Base-by-base conservation (phyloP, 2,888 invertebrate genomes). In the Netelia melanura region DNA sequence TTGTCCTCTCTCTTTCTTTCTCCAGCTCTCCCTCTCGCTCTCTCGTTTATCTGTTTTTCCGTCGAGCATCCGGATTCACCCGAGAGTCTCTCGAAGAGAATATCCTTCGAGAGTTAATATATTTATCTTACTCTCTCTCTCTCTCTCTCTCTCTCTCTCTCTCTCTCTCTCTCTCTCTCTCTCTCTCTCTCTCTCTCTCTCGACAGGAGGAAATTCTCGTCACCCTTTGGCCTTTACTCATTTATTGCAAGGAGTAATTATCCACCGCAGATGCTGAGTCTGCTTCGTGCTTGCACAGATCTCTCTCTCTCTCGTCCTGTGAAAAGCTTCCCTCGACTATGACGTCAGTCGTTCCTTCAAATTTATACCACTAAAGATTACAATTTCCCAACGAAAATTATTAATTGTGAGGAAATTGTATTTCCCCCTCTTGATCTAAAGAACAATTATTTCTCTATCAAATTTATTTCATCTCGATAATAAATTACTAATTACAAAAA, bases 61-160 rank as follows among this genome's bases (percentile, higher is more conserved):
- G 52, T 61, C 44, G 23, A 74, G 77, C 56, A 84, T 76, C 80
- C 80, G 80, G 84, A 84, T 77, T 84, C 68, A 77, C 38, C 70
- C 62, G 68, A 52, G 80, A 30, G 54, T 61, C 75, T 79, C 64
- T 75, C 62, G 67, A 71, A 21, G 65, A 44, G 68, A 74, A 72
- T 76, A 83, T 84, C 65, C 81, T 75, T 70, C 61, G 61, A 61
- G 81, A 54, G 61, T 30, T 61, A 70, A 54, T 68, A 43, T 70
- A 38, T 21, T 43, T 38, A 64, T 17, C 43, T 17, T 48, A 48
- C 48, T 48, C 17, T n/a, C 17, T 56, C 56, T 56, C 17, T 17
- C 17, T 17, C 17, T 17, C 17, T 17, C 17, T 17, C 17, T 17
- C 17, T 54, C n/a, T 58, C 23, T 1, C 9, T 17, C 0, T 58